Evolutionary conservation across 2,888 invertebrate genomes (phyloP), one percentile per base, ranked within the genome.

Genomic region (Thumatha senex): DNA sequence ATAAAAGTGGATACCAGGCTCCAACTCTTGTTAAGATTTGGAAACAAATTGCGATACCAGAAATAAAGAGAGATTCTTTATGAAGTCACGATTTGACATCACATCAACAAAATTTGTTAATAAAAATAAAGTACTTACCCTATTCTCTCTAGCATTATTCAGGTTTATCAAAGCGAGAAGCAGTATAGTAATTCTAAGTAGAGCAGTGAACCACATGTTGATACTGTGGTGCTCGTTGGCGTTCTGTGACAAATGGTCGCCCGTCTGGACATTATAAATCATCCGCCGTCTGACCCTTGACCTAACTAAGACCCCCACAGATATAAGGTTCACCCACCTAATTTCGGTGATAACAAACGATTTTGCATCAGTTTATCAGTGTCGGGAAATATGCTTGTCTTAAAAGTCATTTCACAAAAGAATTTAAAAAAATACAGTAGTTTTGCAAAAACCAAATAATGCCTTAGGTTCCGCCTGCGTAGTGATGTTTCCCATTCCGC

Each of bases 311-410:
- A 86, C 86, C 85, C 84, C 68, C 70, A 60, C 68, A 84, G 86
- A 90, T 89, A 89, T 84, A 80, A 84, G n/a, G 87, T 86, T 87
- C 87, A 86, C 79, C 84, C 86, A 88, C 89, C 89, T 79, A 89
- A 86, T 88, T 90, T 87, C 71, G 74, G 77, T 64, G 89, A 89
- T 89, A 88, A 78, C 75, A 63, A 62, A 68, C 70, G 53, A 77
- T 78, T 80, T 82, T 70, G 78, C 77, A 69, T 76, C 71, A 74
- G 61, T 74, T 74, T 62, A 67, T 69, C 61, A 63, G 63, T 72
- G 79, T 65, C 52, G 84, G 82, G 84, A 86, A 86, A 81, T 81
- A 60, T 65, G 53, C 55, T 59, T 53, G 54, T 46, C 29, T 43
- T 43, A 58, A 48, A 67, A n/a, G n/a, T n/a, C n/a, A n/a, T n/a